Conservation (phyloP, 2,113 vertebrate genomes). For the Phalacrocorax brasilianus region DNA sequence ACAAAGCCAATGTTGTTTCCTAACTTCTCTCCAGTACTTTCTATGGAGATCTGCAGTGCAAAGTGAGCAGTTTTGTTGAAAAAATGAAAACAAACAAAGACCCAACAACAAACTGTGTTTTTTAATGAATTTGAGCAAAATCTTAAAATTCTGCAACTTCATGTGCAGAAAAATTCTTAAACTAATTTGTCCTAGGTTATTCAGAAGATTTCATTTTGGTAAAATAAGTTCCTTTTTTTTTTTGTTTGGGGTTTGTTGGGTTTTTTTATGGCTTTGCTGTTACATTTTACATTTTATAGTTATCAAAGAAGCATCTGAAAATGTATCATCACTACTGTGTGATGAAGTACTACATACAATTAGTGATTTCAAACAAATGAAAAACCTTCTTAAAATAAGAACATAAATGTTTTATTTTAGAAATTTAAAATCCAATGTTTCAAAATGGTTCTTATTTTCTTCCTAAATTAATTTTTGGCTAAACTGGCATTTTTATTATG, state of each 20-base stretch:
- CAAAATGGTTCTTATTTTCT: background rate
- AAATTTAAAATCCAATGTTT: background rate
- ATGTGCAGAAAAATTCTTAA: background rate
- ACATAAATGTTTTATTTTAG: background rate
- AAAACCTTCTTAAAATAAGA: background rate
- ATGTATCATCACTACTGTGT: background rate
- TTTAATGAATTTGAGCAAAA: background rate
- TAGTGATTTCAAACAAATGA: background rate
- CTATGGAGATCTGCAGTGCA: background rate
- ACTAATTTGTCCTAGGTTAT: background rate
- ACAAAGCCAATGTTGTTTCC: background rate
- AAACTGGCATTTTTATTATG: background rate
- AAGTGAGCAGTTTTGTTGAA: background rate
- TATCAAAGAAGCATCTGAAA: background rate
- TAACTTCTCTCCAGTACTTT: background rate
- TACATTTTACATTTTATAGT: background rate
- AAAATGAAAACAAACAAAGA: too few species aligned
- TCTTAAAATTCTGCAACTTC: background rate
- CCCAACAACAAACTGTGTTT: fast-evolving
- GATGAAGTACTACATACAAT: background rate
- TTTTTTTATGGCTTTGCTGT: background rate
- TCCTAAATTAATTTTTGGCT: background rate
- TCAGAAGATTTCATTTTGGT: background rate
- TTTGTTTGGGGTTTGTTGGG: background rate
- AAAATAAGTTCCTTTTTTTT: background rate